A percentile compares a stretch with the other conserved stretches of the same genome.
These are phyloP conservation scores for Brachionus paranguensis DNA, from an alignment of 1,140 invertebrate genomes.

Conservation along the genomic window DNA sequence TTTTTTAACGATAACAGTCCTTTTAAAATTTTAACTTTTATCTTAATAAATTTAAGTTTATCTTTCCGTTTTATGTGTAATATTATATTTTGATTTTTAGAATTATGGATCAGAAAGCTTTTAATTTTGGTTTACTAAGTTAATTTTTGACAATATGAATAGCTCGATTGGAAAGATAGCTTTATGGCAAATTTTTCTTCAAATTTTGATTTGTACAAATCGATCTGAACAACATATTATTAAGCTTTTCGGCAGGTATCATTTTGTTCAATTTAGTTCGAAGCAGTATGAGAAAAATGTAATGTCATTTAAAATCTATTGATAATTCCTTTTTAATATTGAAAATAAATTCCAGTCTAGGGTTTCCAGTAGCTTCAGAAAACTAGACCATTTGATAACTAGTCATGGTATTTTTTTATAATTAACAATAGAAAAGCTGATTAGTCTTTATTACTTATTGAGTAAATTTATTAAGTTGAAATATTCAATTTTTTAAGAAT, in stretches of 20 bases:
- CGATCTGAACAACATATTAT: background rate
- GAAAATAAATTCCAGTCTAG: background rate
- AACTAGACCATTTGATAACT: background rate
- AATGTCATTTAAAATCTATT: background rate
- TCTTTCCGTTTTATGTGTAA: background rate
- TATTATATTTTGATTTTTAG: background rate
- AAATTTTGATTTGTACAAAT: background rate
- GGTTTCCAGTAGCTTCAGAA: background rate
- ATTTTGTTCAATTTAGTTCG: background rate
- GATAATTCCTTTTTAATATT: background rate
- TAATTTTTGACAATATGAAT: background rate
- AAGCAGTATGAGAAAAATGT: background rate
- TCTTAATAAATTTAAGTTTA: background rate
- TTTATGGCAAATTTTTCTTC: background rate
- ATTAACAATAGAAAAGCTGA: background rate
- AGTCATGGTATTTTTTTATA: background rate
- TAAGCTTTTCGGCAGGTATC: background rate
- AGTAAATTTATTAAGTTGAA: background rate
- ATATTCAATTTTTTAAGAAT: background rate
- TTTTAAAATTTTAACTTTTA: background rate
- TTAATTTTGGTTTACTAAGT: background rate
- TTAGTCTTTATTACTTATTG: background rate
- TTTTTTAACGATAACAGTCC: background rate
- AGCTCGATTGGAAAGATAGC: background rate
- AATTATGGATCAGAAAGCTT: background rate